Conservation (phyloP, 2,797 vertebrate species). For the Typhlichthys eigenmanni region DNA sequence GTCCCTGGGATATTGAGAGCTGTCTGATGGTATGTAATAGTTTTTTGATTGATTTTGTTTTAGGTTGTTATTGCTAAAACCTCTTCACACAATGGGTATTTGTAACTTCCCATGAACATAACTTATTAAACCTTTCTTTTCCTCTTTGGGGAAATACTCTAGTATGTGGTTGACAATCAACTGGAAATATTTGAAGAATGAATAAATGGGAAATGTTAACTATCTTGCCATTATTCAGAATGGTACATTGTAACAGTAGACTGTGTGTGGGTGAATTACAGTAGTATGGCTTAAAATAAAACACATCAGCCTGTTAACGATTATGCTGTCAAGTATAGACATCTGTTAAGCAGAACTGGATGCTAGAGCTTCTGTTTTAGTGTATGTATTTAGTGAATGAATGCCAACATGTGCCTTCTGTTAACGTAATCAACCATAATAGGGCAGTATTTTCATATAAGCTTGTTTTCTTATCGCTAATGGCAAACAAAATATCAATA, state of each 20-base stretch:
- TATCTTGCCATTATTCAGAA: constrained; percentile 67
- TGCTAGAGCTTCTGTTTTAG: too few species aligned
- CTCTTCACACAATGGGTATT: constrained; percentile 52
- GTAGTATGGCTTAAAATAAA: constrained; percentile 49
- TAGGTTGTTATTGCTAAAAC: constrained; percentile 59
- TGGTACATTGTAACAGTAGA: constrained; percentile 54
- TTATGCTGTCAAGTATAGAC: constrained; percentile 65
- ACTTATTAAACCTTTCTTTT: constrained; percentile 68
- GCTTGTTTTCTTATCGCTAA: too few species aligned
- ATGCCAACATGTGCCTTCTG: constrained; percentile 64
- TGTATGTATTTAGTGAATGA: constrained; percentile 16
- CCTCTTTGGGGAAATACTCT: constrained; percentile 56
- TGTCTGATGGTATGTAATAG: constrained; percentile 68
- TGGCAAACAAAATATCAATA: constrained; percentile 58
- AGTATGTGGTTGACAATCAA: constrained; percentile 84
- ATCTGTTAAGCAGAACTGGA: constrained; percentile 16
- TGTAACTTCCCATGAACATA: constrained; percentile 57
- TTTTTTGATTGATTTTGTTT: constrained; percentile 24
- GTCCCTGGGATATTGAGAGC: constrained; percentile 72
- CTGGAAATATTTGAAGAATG: constrained; percentile 65
- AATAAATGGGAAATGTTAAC: constrained; percentile 52
- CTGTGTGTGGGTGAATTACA: constrained; percentile 19
- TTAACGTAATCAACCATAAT: constrained; percentile 46
- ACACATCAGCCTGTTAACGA: constrained; percentile 57
- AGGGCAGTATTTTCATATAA: constrained; percentile 30